Base-by-base conservation (phyloP, 2,888 invertebrate species). In the Bruchidius siliquastri region DNA sequence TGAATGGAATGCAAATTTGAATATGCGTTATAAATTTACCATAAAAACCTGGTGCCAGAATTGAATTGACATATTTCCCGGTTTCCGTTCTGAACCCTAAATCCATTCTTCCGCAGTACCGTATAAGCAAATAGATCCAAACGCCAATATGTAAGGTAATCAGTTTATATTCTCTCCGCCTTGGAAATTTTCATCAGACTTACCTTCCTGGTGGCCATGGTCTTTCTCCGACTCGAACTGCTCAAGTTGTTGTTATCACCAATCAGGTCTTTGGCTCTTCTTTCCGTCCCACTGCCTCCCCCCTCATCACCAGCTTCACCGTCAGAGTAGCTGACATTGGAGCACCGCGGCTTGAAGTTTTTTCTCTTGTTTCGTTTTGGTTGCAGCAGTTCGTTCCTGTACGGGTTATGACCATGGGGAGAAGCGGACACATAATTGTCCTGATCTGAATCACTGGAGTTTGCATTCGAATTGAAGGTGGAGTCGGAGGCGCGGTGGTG, bases 331-430 rank as follows among this genome's bases (percentile, higher is more conserved):
- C 87, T 84, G 0, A 88, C 86, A 21, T 88, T 85, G 76, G 90
- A 90, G 0, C 93, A 94, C 81, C 94, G 88, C 0, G 94, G 94
- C 81, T 92, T 91, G 86, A 94, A 93, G 85, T 94, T 93, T 86
- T 94, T 94, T 79, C 94, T 87, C 81, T 93, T 93, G 88, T 93
- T 93, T 81, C 92, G 89, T 85, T 92, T 91, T 76, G 90, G 90
- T 13, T 49, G 49, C 77, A 90, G 90, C 84, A 88, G 87, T 79
- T 88, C 89, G 82, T 87, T 87, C 87, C 81, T 88, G 49, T 49
- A 49, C 8, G 49, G 49, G 18, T 49, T 3, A 13, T 13, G 49
- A 49, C 49, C 49, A 18, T 68, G 21, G 82, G 82, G 80, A 10
- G 74, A 75, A n/a, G 71, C 21, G 21, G 81, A 78, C 76, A 81